Percentiles rank a stretch among this genome's conserved stretches.
Conservation (phyloP, 2,113 vertebrate species). For the Actinemys pallida region DNA sequence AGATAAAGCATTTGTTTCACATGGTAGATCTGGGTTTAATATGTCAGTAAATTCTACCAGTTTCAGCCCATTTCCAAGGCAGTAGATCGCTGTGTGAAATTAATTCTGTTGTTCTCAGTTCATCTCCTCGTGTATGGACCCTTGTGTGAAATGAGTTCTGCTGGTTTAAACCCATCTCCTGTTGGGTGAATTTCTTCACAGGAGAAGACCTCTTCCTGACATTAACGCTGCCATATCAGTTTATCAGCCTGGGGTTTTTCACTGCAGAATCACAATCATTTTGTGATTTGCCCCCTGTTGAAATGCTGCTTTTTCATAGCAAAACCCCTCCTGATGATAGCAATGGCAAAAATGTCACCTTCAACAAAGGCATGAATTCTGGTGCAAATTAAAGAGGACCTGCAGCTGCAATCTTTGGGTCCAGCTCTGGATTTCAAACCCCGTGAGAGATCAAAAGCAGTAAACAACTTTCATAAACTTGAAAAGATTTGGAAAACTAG, state of each 20-base stretch:
- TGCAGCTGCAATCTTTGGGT: neutral
- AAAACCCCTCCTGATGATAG: neutral
- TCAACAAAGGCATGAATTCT: neutral
- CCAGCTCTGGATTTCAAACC: neutral
- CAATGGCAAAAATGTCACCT: rapidly evolving
- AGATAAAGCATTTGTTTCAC: neutral
- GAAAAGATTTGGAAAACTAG: neutral
- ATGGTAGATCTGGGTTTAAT: neutral
- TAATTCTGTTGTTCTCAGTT: neutral
- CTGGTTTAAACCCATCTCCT: slow-evolving; percentile 36
- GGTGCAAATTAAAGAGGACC: neutral
- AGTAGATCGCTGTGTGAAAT: neutral
- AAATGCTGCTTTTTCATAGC: neutral
- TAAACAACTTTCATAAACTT: neutral
- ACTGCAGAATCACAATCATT: neutral
- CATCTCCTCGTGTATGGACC: neutral
- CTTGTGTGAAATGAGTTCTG: neutral
- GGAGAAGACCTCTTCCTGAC: slow-evolving; percentile 34
- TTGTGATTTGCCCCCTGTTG: neutral
- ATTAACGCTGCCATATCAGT: slow-evolving; percentile 45
- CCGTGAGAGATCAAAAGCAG: neutral
- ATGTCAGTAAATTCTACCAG: neutral
- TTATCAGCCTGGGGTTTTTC: slow-evolving; percentile 56
- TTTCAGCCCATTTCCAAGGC: neutral
- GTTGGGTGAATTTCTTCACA: slow-evolving; percentile 16